Evolutionary conservation across 2,888 invertebrate species (phyloP).

Genomic region (Plusia festucae): DNA sequence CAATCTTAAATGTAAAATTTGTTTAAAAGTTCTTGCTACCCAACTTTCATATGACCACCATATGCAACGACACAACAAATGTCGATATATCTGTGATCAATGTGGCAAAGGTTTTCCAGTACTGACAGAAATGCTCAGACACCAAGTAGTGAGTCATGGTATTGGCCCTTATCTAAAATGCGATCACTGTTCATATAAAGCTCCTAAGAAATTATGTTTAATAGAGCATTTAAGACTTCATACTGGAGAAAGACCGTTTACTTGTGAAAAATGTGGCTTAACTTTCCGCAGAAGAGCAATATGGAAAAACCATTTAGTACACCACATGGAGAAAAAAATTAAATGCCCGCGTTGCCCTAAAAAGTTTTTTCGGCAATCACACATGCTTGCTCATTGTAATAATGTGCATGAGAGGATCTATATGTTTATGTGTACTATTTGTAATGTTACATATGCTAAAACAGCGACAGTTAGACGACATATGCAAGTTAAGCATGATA

Average conservation of each 20-base stretch:
- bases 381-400: constrained; percentile 78
- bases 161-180: constrained; percentile 76
- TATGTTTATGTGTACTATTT: constrained; percentile 76
- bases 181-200: constrained; percentile 77
- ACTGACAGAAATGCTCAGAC: constrained; percentile 69
- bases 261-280: constrained; percentile 82
- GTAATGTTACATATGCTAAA: constrained; percentile 78
- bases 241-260: constrained; percentile 81
- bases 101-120: constrained; percentile 80
- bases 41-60: constrained; percentile 73
- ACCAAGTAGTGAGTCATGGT: constrained; percentile 75
- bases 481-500: constrained; percentile 77
- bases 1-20: constrained; percentile 71
- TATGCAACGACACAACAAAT: constrained; percentile 79
- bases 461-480: constrained; percentile 76
- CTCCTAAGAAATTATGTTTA: constrained; percentile 71
- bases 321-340: constrained; percentile 77
- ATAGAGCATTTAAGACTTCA: constrained; percentile 80
- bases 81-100: constrained; percentile 79
- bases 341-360: constrained; percentile 77
- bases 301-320: constrained; percentile 79
- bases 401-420: constrained; percentile 78
- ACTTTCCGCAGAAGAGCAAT: constrained; percentile 79
- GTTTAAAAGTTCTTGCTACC: constrained; percentile 74
- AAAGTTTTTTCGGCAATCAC: constrained; percentile 71